Percentiles rank a stretch among this genome's conserved stretches.
Conservation (phyloP, 1,140 invertebrate species). For the Drosophila triauraria region DNA sequence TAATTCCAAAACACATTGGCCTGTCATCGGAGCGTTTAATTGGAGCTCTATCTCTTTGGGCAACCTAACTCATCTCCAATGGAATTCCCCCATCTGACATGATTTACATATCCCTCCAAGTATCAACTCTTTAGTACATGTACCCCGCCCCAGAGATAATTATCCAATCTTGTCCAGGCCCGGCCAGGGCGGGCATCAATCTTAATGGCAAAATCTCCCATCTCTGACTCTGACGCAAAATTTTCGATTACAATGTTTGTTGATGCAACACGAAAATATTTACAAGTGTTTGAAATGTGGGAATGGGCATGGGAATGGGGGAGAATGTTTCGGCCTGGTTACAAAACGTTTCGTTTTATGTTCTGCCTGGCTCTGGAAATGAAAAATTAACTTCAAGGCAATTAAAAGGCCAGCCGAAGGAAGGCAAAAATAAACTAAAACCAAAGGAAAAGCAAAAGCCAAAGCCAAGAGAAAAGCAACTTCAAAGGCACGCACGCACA, state of each 20-base stretch:
- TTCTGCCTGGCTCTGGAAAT: constrained; percentile 41
- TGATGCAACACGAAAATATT: constrained; percentile 60
- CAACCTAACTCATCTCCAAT: constrained; percentile 15
- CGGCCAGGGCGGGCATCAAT: constrained; percentile 65
- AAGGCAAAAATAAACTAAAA: constrained; percentile 30
- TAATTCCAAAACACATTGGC: constrained; percentile 7
- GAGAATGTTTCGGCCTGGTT: constrained; percentile 29
- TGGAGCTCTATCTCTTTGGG: constrained; percentile 18
- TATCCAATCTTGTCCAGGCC: constrained; percentile 52
- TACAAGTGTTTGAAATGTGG: constrained; percentile 56
- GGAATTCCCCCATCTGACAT: constrained; percentile 24
- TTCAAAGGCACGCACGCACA: constrained; percentile 57
- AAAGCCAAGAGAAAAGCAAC: constrained; percentile 36
- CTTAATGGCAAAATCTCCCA: constrained; percentile 47
- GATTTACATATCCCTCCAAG: constrained; percentile 41
- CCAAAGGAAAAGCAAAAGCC: not conserved
- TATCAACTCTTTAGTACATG: constrained; percentile 23
- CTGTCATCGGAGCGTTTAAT: constrained; percentile 26
- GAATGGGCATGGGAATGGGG: not conserved
- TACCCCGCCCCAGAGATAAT: constrained; percentile 37
- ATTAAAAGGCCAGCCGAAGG: constrained; percentile 52
- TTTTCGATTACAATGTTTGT: constrained; percentile 61
- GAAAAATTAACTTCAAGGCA: constrained; percentile 47
- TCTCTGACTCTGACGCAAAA: constrained; percentile 50
- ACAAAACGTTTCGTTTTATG: constrained; percentile 57